Evolutionary conservation across 2,797 vertebrate genomes (phyloP), one percentile per base, ranked within the genome.

Genomic region (Diplodus puntazzo): DNA sequence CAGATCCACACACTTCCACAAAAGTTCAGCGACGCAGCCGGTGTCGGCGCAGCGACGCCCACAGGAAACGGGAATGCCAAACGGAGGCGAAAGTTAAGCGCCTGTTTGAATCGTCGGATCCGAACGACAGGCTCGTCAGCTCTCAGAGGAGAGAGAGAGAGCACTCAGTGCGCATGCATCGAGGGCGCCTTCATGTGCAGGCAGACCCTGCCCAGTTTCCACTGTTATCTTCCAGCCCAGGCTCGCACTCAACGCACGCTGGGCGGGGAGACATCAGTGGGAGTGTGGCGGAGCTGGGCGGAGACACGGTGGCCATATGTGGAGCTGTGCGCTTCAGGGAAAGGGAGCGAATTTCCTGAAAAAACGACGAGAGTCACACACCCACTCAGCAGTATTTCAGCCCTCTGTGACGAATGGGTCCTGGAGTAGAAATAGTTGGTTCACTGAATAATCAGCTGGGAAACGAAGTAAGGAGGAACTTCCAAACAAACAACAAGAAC

Each of bases 201-300:
- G 53, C 73, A 81, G 63, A 92, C 91, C 90, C 93, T 88, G 86
- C 91, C 92, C 90, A 82, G 75, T 88, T 91, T 89, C 89, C 85
- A 83, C 81, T 85, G 77, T 93, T 95, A 94, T 95, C 94, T 83
- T 39, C 79, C 72, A 57, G 74, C 63, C 68, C 85, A 87, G 43
- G 23, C 20, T 11, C 53, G 25, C 43, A 14, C 43, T 45, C 43
- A 25, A 84, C 88, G 73, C 88, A 87, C 82, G 66, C 82, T 66
- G 85, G 88, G 91, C 73, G 84, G 85, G 73, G 90, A 81, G 54
- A 85, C 70, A 9, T 14, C 64, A 64, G 67, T 3, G 46, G 6
- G 88, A 83, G 73, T 21, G 17, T 60, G 73, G 66, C 39, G 67
- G 27, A 77, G 53, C 69, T 69, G 90, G 90, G 89, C 80, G 93